These are phyloP conservation scores for Bombyx mori DNA, from an alignment of 1,140 invertebrate species.

Conservation along the genomic window ASM3026992v2 NC_085111.1:14819501-14820000, in stretches of 20 bases:
- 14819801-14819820: too few species aligned
- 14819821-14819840: too few species aligned
- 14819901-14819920: too few species aligned
- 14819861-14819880: too few species aligned
- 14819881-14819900: too few species aligned
- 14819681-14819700: constrained; percentile 35
- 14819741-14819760: constrained; percentile 55
- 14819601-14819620: neutral
- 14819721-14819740: constrained; percentile 33
- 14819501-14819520: constrained; percentile 13
- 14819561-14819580: neutral
- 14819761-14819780: constrained; percentile 56
- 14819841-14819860: too few species aligned
- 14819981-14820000: too few species aligned
- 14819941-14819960: too few species aligned
- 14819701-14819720: constrained; percentile 36
- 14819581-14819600: neutral
- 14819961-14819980: too few species aligned
- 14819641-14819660: constrained; percentile 10
- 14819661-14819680: constrained; percentile 36
- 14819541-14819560: neutral
- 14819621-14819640: neutral
- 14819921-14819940: too few species aligned
- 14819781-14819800: constrained; percentile 64
- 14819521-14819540: constrained; percentile 5